phyloP scores from a whole-genome alignment of 2,888 invertebrate genomes.

The Trissoscelio sp. region DNA sequence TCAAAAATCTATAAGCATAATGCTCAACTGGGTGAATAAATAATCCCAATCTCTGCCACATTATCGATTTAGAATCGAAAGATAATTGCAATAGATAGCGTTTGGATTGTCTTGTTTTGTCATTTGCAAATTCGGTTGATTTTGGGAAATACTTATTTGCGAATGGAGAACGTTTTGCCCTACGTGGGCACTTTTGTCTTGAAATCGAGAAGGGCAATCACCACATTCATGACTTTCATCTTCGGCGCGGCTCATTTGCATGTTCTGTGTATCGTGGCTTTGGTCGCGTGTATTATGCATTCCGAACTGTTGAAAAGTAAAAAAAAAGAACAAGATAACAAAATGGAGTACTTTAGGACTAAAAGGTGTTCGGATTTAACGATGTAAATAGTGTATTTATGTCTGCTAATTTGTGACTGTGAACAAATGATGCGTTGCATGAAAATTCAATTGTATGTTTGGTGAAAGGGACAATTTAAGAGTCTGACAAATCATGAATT shows the following conservation, averaged over 20 bases:
- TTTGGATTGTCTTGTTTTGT: not conserved
- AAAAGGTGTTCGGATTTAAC: conserved; percentile 52
- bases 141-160: not conserved
- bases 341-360: conserved; percentile 17
- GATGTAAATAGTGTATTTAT: conserved; percentile 65
- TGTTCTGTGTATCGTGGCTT: conserved; percentile 38
- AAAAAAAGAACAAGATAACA: no score
- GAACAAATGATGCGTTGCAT: conserved; percentile 52
- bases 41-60: conserved; percentile 38
- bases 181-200: conserved; percentile 10
- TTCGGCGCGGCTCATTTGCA: conserved; percentile 42
- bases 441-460: conserved; percentile 46
- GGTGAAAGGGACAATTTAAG: conserved; percentile 38
- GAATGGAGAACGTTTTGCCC: not conserved
- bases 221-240: conserved; percentile 35
- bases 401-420: conserved; percentile 50
- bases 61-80: conserved; percentile 37
- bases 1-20: no score
- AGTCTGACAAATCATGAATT: conserved; percentile 38
- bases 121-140: not conserved
- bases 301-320: conserved; percentile 31
- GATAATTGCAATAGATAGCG: no score
- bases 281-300: conserved; percentile 53
- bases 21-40: no score
- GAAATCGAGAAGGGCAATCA: conserved; percentile 26